These are phyloP conservation scores for Pantherophis guttatus DNA, from an alignment of 2,113 vertebrate genomes.

Conservation along the genomic window DNA sequence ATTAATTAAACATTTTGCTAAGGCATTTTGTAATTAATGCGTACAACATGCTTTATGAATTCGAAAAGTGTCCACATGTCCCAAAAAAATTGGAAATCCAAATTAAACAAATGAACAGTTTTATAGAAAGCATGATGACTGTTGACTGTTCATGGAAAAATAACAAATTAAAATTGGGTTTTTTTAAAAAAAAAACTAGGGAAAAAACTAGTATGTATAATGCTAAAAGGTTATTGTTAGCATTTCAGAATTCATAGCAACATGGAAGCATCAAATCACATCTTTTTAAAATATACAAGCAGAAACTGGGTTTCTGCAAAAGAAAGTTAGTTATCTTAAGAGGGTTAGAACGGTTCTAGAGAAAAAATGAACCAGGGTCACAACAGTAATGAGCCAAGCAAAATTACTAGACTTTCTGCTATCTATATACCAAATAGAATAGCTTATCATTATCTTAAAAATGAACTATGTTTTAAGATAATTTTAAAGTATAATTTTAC, in stretches of 20 bases:
- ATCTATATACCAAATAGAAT: not conserved
- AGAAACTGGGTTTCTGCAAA: not conserved
- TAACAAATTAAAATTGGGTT: not conserved
- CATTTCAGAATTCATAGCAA: not conserved
- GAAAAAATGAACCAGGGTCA: not conserved
- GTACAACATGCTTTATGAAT: not conserved
- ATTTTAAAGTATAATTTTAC: conserved; percentile 22
- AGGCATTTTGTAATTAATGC: not conserved
- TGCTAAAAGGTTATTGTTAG: not conserved
- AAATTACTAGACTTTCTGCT: not conserved
- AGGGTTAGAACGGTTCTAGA: not conserved
- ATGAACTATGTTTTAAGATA: conserved; percentile 17
- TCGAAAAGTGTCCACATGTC: not conserved
- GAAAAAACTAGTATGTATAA: not conserved
- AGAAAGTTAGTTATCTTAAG: not conserved
- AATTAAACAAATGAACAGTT: too few species aligned
- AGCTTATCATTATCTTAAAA: conserved; percentile 18
- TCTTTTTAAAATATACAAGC: too few species aligned
- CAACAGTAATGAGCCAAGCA: not conserved
- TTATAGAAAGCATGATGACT: too few species aligned
- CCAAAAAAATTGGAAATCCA: too few species aligned
- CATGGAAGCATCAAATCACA: not conserved
- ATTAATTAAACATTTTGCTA: not conserved
- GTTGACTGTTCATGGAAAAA: not conserved
- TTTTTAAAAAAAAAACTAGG: not conserved